Conservation (phyloP, 2,113 vertebrate genomes). For the Cavia aperea region DNA sequence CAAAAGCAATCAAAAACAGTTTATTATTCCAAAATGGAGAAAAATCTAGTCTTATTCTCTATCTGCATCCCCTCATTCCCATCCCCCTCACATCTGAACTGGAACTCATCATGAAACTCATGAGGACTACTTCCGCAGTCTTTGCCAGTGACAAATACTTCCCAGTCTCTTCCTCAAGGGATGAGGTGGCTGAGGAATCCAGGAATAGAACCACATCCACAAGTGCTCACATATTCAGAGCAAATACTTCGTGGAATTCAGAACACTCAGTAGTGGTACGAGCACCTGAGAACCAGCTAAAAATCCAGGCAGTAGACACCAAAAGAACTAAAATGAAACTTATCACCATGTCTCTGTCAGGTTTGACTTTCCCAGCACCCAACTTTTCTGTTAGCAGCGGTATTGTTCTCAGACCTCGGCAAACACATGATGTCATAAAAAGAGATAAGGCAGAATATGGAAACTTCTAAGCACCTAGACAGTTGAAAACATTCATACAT, state of each 20-base stretch:
- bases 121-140: not conserved
- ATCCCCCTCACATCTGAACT: not conserved
- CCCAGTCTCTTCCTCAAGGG: not conserved
- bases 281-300: not conserved
- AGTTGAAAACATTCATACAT: not conserved
- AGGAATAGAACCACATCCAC: not conserved
- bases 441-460: not conserved
- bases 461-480: not conserved
- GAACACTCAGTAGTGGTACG: not conserved
- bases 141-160: not conserved
- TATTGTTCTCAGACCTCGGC: not conserved
- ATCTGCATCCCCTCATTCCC: not conserved
- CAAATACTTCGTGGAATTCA: not conserved
- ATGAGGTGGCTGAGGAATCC: not conserved
- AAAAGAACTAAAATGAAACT: not conserved
- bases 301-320: not conserved
- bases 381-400: not conserved
- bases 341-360: not conserved
- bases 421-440: not conserved
- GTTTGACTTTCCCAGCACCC: not conserved
- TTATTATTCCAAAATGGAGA: conserved; percentile 25
- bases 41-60: not conserved
- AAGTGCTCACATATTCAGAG: not conserved
- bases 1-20: not conserved
- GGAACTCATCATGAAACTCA: not conserved